Evolutionary conservation across 2,113 vertebrate species (phyloP), one percentile per base, ranked within the genome.

Genomic region (Alethe castanea): DNA sequence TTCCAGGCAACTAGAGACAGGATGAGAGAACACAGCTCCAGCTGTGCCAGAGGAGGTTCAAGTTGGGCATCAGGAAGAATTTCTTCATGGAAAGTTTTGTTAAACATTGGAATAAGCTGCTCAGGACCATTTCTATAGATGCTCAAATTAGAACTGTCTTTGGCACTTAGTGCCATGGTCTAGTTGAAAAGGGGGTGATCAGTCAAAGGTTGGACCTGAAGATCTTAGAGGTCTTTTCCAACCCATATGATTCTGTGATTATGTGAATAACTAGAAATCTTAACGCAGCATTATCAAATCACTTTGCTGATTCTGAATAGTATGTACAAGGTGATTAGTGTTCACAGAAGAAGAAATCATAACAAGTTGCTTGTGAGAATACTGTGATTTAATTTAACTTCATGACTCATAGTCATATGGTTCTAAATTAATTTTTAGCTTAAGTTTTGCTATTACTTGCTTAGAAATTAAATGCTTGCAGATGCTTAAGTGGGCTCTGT

Each of bases 71-170:
- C n/a, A 61, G 47, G 26, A 60, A 11, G 15, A n/a, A 61, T 71
- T 62, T 79, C 3, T 64, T 40, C 17, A 35, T 8, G 5, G 24
- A 48, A 71, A 31, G 5, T 54, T 71, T 72, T 56, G 20, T 56
- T 31, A 54, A 48, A 35, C 25, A 12, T 35, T 56, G 22, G 14
- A 48, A 42, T 22, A 26, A 47, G 22, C 48, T 64, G 9, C 17
- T 9, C 14, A 31, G 20, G 18, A 72, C 9, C 5, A 36, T 42
- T 56, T 11, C 35, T 71, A 57, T 25, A 64, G 17, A 9, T 35
- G 31, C 35, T 71, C 42, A 42, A 3, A 5, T 42, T 48, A 35
- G 0, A 0, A 42, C 17, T 56, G 42, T 17, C 18, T 8, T 2
- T 35, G 31, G 9, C 24, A 31, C 14, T 35, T 38, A 47, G 16